Conservation (phyloP, 2,797 vertebrate genomes). For the Taeniopygia guttata region DNA sequence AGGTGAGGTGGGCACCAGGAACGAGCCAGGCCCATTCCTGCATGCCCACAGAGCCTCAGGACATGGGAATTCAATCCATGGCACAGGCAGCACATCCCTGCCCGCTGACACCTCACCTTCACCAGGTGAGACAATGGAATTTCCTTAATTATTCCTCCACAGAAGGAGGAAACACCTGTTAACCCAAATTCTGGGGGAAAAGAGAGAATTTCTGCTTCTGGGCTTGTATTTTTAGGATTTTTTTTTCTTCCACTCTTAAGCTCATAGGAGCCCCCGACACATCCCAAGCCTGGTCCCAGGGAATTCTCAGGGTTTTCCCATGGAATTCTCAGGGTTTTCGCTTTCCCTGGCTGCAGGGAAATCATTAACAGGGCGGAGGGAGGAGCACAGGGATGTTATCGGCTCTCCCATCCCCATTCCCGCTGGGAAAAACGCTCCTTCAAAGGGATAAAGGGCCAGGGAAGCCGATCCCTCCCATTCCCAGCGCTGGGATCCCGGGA, state of each 20-base stretch:
- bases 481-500: accelerated
- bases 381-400: background rate
- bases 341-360: background rate
- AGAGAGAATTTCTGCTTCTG: accelerated
- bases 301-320: background rate
- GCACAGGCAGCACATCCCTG: background rate
- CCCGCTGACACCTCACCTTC: no score
- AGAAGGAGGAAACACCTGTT: background rate
- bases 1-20: background rate
- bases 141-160: background rate
- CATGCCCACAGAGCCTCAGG: no score
- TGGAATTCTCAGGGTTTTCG: background rate
- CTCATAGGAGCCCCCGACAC: background rate
- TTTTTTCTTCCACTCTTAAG: accelerated
- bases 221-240: background rate
- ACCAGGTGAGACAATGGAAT: background rate
- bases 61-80: background rate
- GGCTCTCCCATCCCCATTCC: background rate
- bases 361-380: background rate
- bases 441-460: background rate
- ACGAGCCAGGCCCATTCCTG: background rate
- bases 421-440: background rate
- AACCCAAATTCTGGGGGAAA: background rate
- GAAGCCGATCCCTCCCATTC: background rate
- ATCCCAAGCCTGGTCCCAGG: background rate